phyloP scores from a whole-genome alignment of 2,888 invertebrate species.

The Caenorhabditis sp. region DNA sequence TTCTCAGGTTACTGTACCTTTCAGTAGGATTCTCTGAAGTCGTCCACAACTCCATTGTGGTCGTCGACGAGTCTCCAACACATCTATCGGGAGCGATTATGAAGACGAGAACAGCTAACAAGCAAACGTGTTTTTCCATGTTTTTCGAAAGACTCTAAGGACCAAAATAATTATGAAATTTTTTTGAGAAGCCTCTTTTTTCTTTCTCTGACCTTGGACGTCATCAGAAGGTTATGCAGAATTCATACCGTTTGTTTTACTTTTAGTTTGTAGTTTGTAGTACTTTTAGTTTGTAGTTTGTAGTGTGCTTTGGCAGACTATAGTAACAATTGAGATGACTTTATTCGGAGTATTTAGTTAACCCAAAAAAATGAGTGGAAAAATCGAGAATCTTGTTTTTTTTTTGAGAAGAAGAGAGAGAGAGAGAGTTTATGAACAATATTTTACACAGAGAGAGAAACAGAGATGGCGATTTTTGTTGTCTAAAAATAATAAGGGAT shows the following conservation, averaged over 20 bases:
- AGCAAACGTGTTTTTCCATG: not conserved
- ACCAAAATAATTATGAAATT: no score
- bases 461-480: not conserved
- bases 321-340: conserved; percentile 53
- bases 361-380: not conserved
- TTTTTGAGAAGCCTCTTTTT: no score
- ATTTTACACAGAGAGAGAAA: not conserved
- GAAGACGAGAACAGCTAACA: conserved; percentile 5
- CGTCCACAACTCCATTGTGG: not conserved
- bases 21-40: not conserved
- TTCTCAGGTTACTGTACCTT: not conserved
- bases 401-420: not conserved
- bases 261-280: not conserved
- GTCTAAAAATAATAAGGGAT: conserved; percentile 59
- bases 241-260: no score
- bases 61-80: no score
- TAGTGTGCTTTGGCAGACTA: no score
- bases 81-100: not conserved
- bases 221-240: no score
- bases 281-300: no score
- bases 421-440: not conserved
- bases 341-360: conserved; percentile 13
- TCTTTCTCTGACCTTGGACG: no score
- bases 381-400: not conserved
- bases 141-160: no score